Evolutionary conservation across 1,140 invertebrate species (phyloP).

Genomic region (Microplitis demolitor): DNA sequence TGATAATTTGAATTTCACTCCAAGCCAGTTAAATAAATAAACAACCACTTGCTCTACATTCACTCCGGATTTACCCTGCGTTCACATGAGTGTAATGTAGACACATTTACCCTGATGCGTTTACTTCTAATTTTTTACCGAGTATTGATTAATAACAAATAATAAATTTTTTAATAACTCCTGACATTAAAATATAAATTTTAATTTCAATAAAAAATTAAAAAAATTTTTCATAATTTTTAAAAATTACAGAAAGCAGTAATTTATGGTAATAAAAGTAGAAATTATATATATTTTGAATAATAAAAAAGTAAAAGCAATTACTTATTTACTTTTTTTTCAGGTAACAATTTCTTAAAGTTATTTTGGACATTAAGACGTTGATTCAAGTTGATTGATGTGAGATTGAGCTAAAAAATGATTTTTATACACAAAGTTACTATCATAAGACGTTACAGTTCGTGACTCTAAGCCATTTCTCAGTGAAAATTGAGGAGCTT

Average conservation of each 20-base stretch:
- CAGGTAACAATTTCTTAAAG: background rate
- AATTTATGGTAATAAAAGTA: background rate
- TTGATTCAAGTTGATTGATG: background rate
- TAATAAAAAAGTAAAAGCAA: background rate
- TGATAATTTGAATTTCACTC: too few relatives aligned
- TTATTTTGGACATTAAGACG: slow-evolving; percentile 1
- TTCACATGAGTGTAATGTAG: too few relatives aligned
- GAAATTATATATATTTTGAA: background rate
- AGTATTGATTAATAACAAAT: too few relatives aligned
- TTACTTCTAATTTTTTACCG: too few relatives aligned
- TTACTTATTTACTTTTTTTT: background rate
- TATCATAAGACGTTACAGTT: slow-evolving; percentile 14
- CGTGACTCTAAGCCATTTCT: slow-evolving; percentile 40
- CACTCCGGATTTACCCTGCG: too few relatives aligned
- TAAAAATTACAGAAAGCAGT: background rate
- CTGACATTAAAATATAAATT: too few relatives aligned
- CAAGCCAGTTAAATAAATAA: too few relatives aligned
- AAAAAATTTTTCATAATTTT: too few relatives aligned
- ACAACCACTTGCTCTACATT: too few relatives aligned
- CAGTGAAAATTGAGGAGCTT: slow-evolving; percentile 45
- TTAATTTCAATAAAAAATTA: too few relatives aligned
- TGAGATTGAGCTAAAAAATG: background rate
- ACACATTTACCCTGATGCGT: too few relatives aligned
- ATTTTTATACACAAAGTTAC: background rate
- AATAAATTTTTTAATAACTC: too few relatives aligned